phyloP scores from a whole-genome alignment of 2,888 invertebrate species.

The Apamea epomidion region DNA sequence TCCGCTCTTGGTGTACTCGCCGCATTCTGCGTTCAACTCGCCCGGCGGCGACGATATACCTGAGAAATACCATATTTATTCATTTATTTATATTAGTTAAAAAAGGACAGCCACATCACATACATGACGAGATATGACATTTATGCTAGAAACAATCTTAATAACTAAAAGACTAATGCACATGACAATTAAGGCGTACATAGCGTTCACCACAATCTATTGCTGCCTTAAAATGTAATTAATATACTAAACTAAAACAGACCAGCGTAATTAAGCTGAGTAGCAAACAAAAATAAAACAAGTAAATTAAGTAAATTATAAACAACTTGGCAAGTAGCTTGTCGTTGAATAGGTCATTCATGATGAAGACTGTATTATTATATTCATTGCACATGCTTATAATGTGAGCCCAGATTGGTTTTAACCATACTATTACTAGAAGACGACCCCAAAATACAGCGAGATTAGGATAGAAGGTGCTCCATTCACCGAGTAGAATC shows the following conservation, averaged over 20 bases:
- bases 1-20: constrained; percentile 77
- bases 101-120: not conserved
- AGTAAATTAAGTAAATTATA: not conserved
- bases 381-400: not conserved
- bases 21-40: constrained; percentile 72
- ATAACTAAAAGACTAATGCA: not conserved
- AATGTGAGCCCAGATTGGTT: not conserved
- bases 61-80: not conserved
- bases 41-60: constrained; percentile 72
- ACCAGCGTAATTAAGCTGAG: not conserved
- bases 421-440: not conserved
- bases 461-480: not conserved
- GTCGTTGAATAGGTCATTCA: not conserved
- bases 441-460: not conserved
- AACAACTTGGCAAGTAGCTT: not conserved
- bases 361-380: not conserved
- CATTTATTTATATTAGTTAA: not conserved
- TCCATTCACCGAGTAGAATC: too few species aligned
- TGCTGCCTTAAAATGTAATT: not conserved
- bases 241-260: not conserved
- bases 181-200: not conserved
- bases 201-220: not conserved
- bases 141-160: not conserved
- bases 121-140: not conserved
- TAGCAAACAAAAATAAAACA: not conserved